These are phyloP conservation scores for Uria aalge DNA, from an alignment of 2,113 vertebrate genomes.

Conservation along the genomic window DNA sequence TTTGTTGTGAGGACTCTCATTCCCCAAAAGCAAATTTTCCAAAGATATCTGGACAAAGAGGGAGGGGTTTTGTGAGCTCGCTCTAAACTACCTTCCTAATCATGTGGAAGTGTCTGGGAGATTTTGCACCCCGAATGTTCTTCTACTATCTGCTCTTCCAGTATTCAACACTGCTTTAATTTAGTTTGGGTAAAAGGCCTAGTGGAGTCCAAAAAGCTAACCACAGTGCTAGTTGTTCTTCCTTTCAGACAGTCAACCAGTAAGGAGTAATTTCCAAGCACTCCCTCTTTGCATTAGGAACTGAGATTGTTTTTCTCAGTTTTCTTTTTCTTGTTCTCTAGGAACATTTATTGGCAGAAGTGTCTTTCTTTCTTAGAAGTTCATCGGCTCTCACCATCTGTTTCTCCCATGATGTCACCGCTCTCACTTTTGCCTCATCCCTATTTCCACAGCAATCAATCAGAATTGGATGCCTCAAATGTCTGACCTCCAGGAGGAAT, in stretches of 20 bases:
- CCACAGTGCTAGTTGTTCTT: neutral
- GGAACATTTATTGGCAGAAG: conserved; percentile 46
- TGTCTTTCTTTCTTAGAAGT: conserved; percentile 61
- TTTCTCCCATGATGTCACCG: conserved; percentile 58
- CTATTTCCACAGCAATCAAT: conserved; percentile 14
- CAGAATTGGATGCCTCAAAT: conserved; percentile 11
- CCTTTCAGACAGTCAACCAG: neutral
- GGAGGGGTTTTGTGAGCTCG: neutral
- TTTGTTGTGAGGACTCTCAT: neutral
- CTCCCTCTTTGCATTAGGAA: neutral
- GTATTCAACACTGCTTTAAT: neutral
- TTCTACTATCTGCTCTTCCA: neutral
- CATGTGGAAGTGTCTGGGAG: neutral
- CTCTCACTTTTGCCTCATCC: conserved; percentile 49
- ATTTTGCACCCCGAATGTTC: neutral
- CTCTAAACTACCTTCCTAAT: neutral
- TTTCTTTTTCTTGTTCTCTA: conserved; percentile 39
- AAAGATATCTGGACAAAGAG: neutral
- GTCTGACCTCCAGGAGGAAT: conserved; percentile 21
- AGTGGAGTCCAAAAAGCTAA: neutral
- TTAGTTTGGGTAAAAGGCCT: neutral
- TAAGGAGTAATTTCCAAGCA: neutral
- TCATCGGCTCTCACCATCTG: conserved; percentile 33
- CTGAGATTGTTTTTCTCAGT: conserved; percentile 20
- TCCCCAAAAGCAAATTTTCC: neutral